These are phyloP conservation scores for Chamaetylas fuelleborni DNA, from an alignment of 2,113 vertebrate genomes.

Conservation along the genomic window DNA sequence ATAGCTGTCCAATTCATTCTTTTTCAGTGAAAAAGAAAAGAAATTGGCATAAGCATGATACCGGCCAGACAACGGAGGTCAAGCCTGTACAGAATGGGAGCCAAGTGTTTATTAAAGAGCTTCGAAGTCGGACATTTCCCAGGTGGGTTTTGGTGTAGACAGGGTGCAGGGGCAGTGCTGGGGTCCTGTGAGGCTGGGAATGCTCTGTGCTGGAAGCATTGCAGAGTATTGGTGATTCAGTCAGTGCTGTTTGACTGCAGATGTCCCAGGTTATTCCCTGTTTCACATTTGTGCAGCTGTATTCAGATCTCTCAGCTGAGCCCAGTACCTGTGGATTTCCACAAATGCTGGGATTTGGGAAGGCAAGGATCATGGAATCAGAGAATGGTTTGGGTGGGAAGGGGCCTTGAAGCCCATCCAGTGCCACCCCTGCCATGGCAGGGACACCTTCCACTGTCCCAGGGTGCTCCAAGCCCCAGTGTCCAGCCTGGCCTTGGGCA, in stretches of 20 bases:
- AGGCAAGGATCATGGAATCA: neutral
- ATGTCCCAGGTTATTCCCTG: neutral
- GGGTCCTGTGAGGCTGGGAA: neutral
- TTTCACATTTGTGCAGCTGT: neutral
- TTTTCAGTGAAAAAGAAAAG: conserved; percentile 95
- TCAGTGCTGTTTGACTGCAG: neutral
- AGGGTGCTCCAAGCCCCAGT: rapidly evolving
- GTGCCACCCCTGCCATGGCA: neutral
- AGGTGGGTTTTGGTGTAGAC: conserved; percentile 72
- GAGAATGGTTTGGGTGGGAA: neutral
- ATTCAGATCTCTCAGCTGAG: neutral
- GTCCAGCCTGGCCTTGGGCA: neutral
- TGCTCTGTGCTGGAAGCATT: neutral
- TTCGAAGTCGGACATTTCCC: conserved; percentile 93
- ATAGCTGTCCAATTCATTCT: neutral
- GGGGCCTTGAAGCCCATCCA: rapidly evolving
- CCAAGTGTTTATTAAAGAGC: conserved; percentile 96
- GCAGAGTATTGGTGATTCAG: neutral
- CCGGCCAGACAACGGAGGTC: conserved; percentile 87
- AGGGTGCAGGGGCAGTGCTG: neutral
- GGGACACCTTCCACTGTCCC: neutral
- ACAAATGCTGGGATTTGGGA: neutral
- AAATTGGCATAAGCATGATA: conserved; percentile 93
- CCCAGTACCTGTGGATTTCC: neutral
- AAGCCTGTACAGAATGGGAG: conserved; percentile 96